Conservation (phyloP, 2,113 vertebrate genomes). For the Apeltes quadracus region DNA sequence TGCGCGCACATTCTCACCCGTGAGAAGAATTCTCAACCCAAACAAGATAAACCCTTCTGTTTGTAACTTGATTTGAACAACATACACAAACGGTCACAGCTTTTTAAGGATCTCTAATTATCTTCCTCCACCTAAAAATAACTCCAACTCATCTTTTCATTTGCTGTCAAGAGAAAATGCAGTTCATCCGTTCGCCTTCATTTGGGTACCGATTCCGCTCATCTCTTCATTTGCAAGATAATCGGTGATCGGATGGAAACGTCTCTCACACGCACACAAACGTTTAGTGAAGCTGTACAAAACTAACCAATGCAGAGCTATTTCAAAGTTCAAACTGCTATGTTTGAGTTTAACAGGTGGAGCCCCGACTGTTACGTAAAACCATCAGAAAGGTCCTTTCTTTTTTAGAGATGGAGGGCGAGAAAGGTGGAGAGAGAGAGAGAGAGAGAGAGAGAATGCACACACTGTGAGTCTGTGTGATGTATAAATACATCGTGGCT, state of each 20-base stretch:
- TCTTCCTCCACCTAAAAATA: slow-evolving; percentile 54
- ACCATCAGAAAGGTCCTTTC: slow-evolving; percentile 16
- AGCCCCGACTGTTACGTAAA: slow-evolving; percentile 13
- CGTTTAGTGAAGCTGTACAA: neutral
- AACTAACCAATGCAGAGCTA: slow-evolving; percentile 15
- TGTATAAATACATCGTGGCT: slow-evolving; percentile 79
- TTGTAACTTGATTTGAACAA: slow-evolving; percentile 59
- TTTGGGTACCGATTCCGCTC: slow-evolving; percentile 29
- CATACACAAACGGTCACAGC: slow-evolving; percentile 65
- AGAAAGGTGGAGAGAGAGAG: slow-evolving; percentile 12
- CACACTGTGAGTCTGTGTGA: slow-evolving; percentile 40
- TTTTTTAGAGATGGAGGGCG: neutral
- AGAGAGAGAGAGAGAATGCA: slow-evolving; percentile 17
- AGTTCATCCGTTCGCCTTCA: slow-evolving; percentile 17
- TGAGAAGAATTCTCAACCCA: slow-evolving; percentile 68
- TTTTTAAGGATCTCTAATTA: slow-evolving; percentile 72
- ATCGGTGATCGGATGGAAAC: neutral
- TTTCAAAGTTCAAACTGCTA: slow-evolving; percentile 19
- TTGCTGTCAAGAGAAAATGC: slow-evolving; percentile 30
- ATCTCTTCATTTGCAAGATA: neutral
- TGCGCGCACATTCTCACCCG: neutral
- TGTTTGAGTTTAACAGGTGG: slow-evolving; percentile 36
- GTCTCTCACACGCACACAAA: slow-evolving; percentile 1
- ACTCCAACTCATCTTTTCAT: slow-evolving; percentile 31
- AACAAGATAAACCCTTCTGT: slow-evolving; percentile 68